Conservation (phyloP, 2,888 invertebrate species). For the Mesorhabditis spiculigera region DNA sequence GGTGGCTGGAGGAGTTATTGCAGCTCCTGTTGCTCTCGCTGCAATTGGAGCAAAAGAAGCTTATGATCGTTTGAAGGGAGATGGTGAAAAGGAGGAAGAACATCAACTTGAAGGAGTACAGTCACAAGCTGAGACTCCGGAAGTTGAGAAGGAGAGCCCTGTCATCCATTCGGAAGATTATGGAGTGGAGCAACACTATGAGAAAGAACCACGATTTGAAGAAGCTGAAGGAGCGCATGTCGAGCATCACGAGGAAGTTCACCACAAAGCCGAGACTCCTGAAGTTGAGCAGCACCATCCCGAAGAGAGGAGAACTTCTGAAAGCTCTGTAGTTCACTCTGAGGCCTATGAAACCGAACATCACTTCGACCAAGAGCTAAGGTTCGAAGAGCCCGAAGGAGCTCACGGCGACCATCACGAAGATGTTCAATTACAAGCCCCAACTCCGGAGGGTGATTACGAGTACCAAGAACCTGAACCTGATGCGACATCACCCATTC, state of each 20-base stretch:
- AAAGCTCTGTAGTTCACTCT: not conserved
- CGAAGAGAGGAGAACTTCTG: not conserved
- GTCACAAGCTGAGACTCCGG: not conserved
- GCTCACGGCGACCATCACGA: too few relatives aligned
- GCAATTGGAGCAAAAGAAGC: slow-evolving; percentile 13
- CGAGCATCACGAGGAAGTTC: not conserved
- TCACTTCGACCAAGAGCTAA: too few relatives aligned
- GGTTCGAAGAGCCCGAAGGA: too few relatives aligned
- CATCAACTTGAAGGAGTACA: not conserved
- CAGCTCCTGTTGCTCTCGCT: slow-evolving; percentile 37
- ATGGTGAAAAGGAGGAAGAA: not conserved
- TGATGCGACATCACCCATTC: too few relatives aligned
- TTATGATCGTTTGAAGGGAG: not conserved
- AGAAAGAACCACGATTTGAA: not conserved
- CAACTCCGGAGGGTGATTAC: too few relatives aligned
- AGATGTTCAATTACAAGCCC: too few relatives aligned
- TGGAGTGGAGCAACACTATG: not conserved
- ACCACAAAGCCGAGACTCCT: not conserved
- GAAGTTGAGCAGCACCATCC: not conserved
- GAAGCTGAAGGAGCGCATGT: not conserved
- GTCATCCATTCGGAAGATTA: not conserved
- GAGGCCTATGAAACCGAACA: too few relatives aligned
- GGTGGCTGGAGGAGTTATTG: slow-evolving; percentile 29
- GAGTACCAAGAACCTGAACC: too few relatives aligned
- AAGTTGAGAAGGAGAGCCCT: not conserved